Evolutionary conservation across 2,113 vertebrate genomes (phyloP), one percentile per base, ranked within the genome.

Genomic region (Odontesthes bonariensis): DNA sequence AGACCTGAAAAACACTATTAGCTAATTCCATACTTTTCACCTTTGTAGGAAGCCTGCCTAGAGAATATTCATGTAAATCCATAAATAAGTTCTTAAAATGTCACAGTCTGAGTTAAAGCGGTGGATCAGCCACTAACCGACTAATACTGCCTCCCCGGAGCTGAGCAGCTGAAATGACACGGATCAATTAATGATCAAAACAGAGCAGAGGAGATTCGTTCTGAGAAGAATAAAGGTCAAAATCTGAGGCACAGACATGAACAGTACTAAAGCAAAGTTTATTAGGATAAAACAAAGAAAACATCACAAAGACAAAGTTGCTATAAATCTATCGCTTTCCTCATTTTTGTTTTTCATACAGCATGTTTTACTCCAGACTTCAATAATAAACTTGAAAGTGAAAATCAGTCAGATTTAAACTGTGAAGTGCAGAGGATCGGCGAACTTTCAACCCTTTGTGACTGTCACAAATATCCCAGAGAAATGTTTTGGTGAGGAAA

Each of bases 271-370:
- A 92, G 86, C 84, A 92, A 92, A 84, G 83, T 95, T 95, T 94
- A 95, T 94, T 95, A 88, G 91, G 93, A 93, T 84, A 90, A 92
- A 93, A 27, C 79, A 81, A 84, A 87, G 84, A 88, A 83, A 92
- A 90, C 89, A 81, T 86, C 87, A 92, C 84, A 86, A 78, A 78
- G 87, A 93, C 88, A 91, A 92, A 92, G 91, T 87, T 87, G 75
- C 91, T 91, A 90, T 88, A 91, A 91, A 91, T 91, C 86, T 88
- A 89, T 80, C 55, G 20, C 70, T 49, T 86, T 86, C 61, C 55
- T 74, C 53, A 61, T 77, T 66, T 81, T 75, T 27, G 6, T 67
- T 82, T 80, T 59, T 75, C 71, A 35, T 67, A 83, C 77, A 80
- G 73, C 54, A 33, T 77, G 42, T 12, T 82, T 86, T 69, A 68